Conservation (phyloP, 1,140 invertebrate species). For the Meloidogyne hapla region DNA sequence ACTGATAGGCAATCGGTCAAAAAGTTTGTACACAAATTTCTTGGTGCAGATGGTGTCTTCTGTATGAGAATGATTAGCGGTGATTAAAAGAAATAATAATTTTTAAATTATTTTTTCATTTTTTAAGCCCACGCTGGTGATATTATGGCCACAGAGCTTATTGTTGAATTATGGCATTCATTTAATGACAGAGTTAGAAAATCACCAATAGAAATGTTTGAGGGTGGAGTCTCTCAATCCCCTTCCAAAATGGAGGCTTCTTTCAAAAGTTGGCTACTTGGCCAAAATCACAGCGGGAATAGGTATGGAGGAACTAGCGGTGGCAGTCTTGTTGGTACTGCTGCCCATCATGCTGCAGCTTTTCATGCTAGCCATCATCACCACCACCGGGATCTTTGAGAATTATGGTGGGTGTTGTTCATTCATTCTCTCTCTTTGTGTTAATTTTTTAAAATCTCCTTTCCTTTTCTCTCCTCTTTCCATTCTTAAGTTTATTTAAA, state of each 20-base stretch:
- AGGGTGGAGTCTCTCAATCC: slow-evolving; percentile 61
- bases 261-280: slow-evolving; percentile 63
- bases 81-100: slow-evolving; percentile 1
- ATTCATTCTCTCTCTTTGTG: background rate
- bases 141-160: slow-evolving; percentile 67
- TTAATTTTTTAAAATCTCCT: background rate
- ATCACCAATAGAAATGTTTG: slow-evolving; percentile 64
- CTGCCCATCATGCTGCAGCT: slow-evolving; percentile 11
- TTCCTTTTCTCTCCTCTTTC: background rate
- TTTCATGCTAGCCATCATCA: slow-evolving; percentile 21
- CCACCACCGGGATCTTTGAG: slow-evolving; percentile 4
- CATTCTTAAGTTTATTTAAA: background rate
- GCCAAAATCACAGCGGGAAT: slow-evolving; percentile 49
- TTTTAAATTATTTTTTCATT: background rate
- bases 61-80: slow-evolving; percentile 60
- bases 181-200: slow-evolving; percentile 60
- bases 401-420: slow-evolving; percentile 7
- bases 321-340: slow-evolving; percentile 1
- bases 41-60: slow-evolving; percentile 68
- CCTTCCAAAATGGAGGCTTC: slow-evolving; percentile 62
- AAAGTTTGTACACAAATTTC: slow-evolving; percentile 67
- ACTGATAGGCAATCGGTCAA: slow-evolving; percentile 52
- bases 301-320: slow-evolving; percentile 26
- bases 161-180: slow-evolving; percentile 67
- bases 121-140: slow-evolving; percentile 67